A percentile compares a stretch with the other conserved stretches of the same genome.
Evolutionary conservation across 2,888 invertebrate species (phyloP).

Genomic region (Ochropacha duplaris): DNA sequence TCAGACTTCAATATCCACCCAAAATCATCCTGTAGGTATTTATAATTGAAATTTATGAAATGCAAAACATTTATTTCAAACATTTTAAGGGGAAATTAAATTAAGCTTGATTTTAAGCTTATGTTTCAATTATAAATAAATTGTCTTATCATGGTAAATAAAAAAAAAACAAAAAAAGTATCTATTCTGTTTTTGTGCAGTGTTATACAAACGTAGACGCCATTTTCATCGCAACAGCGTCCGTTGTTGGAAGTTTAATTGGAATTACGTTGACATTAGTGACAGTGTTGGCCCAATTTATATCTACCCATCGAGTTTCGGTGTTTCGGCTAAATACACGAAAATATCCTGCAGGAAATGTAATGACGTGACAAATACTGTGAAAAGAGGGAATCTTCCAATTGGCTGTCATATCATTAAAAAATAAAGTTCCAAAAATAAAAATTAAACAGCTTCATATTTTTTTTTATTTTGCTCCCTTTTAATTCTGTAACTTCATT

Average conservation of each 20-base stretch:
- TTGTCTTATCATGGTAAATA: too few species aligned
- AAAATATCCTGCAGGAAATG: neutral
- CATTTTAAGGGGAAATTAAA: too few species aligned
- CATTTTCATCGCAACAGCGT: constrained; percentile 19
- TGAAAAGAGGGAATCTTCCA: neutral
- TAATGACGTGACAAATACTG: neutral
- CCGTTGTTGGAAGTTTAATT: constrained; percentile 19
- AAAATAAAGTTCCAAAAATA: too few species aligned
- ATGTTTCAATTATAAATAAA: too few species aligned
- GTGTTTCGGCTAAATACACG: neutral
- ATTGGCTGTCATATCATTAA: neutral
- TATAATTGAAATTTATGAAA: too few species aligned
- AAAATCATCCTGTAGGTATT: too few species aligned
- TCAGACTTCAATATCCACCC: too few species aligned
- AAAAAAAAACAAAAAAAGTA: neutral
- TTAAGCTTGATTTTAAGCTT: too few species aligned
- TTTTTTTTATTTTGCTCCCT: too few species aligned
- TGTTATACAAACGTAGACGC: constrained; percentile 9
- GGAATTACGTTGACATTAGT: constrained; percentile 24
- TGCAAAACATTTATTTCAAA: too few species aligned
- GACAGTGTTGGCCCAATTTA: constrained; percentile 18
- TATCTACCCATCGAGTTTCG: constrained; percentile 7
- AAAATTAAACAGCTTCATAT: too few species aligned
- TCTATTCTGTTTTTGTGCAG: neutral
- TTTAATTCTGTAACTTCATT: too few species aligned